These are phyloP conservation scores for Forbesichthys papilliferus DNA, from an alignment of 2,113 vertebrate species.

Conservation along the genomic window DNA sequence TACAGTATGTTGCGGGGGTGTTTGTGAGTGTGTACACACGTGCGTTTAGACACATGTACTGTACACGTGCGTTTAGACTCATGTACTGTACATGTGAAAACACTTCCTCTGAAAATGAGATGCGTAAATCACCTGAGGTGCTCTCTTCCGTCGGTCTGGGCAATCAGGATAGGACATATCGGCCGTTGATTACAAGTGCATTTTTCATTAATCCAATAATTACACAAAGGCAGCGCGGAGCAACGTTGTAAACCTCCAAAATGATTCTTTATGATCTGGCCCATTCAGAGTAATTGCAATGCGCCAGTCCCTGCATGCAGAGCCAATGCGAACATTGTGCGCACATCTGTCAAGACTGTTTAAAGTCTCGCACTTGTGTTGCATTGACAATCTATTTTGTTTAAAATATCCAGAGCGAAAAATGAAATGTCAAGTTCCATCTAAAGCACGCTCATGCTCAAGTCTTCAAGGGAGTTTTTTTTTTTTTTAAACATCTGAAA, in stretches of 20 bases:
- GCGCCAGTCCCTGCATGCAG: constrained; percentile 46
- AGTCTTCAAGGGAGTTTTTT: constrained; percentile 40
- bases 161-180: too few species aligned
- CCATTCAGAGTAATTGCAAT: constrained; percentile 42
- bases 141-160: too few species aligned
- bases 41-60: too few species aligned
- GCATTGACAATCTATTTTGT: constrained; percentile 44
- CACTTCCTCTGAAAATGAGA: too few species aligned
- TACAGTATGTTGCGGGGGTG: too few species aligned
- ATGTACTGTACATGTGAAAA: too few species aligned
- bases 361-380: constrained; percentile 35
- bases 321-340: constrained; percentile 37
- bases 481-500: constrained; percentile 34
- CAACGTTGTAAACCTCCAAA: constrained; percentile 49
- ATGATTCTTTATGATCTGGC: constrained; percentile 24
- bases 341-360: constrained; percentile 51
- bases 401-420: constrained; percentile 41
- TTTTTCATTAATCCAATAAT: constrained; percentile 85
- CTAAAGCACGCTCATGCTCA: constrained; percentile 38
- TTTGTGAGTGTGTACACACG: too few species aligned
- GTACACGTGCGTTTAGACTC: too few species aligned
- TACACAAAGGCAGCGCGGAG: constrained; percentile 64
- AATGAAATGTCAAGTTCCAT: constrained; percentile 55
- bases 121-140: too few species aligned
- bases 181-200: constrained; percentile 7